Conservation (phyloP, 37 sponge, comb jelly and placozoan species). For the Beroe forskalii region DNA sequence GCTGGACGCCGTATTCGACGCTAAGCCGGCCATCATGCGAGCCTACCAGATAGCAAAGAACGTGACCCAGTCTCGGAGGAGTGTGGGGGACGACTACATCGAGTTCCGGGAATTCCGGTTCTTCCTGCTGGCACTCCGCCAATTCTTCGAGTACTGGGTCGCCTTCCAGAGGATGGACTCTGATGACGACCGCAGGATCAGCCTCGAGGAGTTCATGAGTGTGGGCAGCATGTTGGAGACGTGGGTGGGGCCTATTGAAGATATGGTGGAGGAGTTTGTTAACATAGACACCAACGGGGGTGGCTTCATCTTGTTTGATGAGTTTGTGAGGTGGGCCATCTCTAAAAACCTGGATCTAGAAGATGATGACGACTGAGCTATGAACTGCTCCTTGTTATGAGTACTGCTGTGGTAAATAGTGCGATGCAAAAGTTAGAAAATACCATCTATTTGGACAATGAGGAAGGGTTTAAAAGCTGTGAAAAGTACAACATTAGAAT, state of each 20-base stretch:
- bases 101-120: slow-evolving; percentile 25
- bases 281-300: not conserved
- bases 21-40: slow-evolving; percentile 39
- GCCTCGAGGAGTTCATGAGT: slow-evolving; percentile 10
- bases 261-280: slow-evolving; percentile 9
- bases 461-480: too few species aligned
- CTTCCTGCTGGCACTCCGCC: slow-evolving; percentile 46
- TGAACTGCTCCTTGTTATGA: too few species aligned
- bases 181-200: not conserved
- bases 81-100: slow-evolving; percentile 11
- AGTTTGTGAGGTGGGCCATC: slow-evolving; percentile 11
- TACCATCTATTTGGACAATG: too few species aligned
- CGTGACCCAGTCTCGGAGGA: not conserved
- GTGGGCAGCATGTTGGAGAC: not conserved
- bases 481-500: too few species aligned
- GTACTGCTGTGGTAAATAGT: too few species aligned
- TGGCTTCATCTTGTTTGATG: slow-evolving; percentile 30
- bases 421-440: too few species aligned
- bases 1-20: slow-evolving; percentile 1
- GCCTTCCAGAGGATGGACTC: not conserved
- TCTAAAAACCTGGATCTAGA: slow-evolving; percentile 16
- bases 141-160: slow-evolving; percentile 46
- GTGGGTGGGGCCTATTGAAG: slow-evolving; percentile 16
- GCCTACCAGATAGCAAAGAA: slow-evolving; percentile 45
- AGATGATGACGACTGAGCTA: slow-evolving; percentile 57